Evolutionary conservation across 2,888 invertebrate genomes (phyloP), one percentile per base, ranked within the genome.

Genomic region (Laothoe populi): DNA sequence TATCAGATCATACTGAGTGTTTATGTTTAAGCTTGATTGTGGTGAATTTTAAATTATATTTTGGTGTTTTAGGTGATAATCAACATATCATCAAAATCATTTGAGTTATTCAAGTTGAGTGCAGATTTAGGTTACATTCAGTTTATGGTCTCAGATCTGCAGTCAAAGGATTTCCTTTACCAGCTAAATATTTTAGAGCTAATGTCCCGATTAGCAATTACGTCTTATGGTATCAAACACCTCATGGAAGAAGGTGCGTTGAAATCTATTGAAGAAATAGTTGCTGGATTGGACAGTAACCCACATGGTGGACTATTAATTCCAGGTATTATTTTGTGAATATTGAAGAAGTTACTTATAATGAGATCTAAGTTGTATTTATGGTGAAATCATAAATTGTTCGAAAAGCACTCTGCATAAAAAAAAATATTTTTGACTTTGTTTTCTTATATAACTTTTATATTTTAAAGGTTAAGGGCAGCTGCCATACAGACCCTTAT

Each of bases 151-250:
- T 83, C 93, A 31, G 95, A 96, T 79, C 80, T 97, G 21, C 89
- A 95, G 58, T 93, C 94, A 49, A 93, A 95, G 66, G 98, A 98
- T 87, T 87, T 97, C 45, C 87, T 98, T 57, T 88, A 97, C 46
- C 96, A 96, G 82, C 89, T 98, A 64, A 98, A 97, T 81, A 94
- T 96, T 60, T 84, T 98, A 59, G 97, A 98, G 84, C 86, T 97
- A 46, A 80, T 98, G 42, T 95, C 96, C 0, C 94, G 95, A 57
- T 86, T 98, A 49, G 96, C 96, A 0, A 81, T 94, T 21, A 94
- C 94, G 60, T 94, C 95, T 60, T 95, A 97, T 77, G 98, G 98
- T 0, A 94, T 97, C 5, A 87, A 92, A 46, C 97, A 95, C 79
- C 90, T 98, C 66, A 95, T 97, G 63, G 88, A 94, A 48, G 94